Conservation (phyloP, 2,797 vertebrate species). For the Smutsia temminckii region DNA sequence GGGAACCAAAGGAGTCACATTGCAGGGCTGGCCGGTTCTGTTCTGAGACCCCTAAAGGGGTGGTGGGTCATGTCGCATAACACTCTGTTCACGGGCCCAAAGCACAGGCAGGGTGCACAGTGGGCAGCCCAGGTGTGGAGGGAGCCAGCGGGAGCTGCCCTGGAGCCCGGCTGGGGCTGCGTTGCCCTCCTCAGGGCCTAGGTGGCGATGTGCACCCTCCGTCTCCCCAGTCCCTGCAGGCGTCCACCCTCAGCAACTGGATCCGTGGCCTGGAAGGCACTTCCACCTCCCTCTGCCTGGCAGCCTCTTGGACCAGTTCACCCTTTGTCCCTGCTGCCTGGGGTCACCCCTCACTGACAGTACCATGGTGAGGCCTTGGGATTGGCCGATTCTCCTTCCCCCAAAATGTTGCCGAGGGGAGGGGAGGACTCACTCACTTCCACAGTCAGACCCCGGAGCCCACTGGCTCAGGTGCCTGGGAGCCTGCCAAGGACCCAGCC, state of each 20-base stretch:
- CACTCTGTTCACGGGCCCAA: neutral
- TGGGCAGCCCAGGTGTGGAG: neutral
- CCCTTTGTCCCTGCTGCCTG: neutral
- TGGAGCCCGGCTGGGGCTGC: neutral
- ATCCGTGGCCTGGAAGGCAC: neutral
- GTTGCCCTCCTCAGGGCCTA: constrained; percentile 63
- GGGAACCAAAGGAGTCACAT: neutral
- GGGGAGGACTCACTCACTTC: neutral
- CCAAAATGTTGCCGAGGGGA: neutral
- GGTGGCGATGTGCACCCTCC: constrained; percentile 74
- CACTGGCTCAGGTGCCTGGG: neutral
- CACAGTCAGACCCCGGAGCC: neutral
- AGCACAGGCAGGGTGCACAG: accelerated
- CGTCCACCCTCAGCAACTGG: neutral
- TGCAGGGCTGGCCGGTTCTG: accelerated
- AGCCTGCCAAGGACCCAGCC: neutral
- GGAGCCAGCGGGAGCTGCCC: neutral
- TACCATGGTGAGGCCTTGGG: neutral
- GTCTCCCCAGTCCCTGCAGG: neutral
- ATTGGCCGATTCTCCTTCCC: neutral
- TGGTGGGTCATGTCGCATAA: neutral
- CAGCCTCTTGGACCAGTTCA: neutral
- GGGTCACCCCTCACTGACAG: neutral
- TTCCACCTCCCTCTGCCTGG: neutral
- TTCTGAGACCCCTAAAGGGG: neutral